Evolutionary conservation across 2,797 vertebrate genomes (phyloP).

Genomic region (Notamacropus eugenii): DNA sequence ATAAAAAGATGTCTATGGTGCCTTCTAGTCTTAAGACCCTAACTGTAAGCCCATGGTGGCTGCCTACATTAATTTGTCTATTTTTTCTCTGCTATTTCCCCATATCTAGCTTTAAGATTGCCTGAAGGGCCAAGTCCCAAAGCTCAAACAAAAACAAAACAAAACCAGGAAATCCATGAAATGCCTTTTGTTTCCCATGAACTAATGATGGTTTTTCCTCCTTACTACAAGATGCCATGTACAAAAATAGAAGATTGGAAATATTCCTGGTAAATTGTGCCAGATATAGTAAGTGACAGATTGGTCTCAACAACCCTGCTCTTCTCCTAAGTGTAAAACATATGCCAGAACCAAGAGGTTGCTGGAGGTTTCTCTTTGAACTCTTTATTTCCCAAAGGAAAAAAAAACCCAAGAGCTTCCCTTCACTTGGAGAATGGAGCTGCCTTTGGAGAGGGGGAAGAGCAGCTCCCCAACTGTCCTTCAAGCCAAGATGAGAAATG

Average conservation of each 20-base stretch:
- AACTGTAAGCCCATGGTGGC: not conserved
- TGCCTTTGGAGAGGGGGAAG: not conserved
- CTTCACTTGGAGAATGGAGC: constrained; percentile 14
- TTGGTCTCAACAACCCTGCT: not conserved
- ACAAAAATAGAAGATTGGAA: constrained; percentile 79
- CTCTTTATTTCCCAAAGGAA: constrained; percentile 45
- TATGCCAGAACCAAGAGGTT: constrained; percentile 36
- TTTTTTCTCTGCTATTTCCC: not conserved
- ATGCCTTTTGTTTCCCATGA: constrained; percentile 58
- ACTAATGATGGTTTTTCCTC: constrained; percentile 43
- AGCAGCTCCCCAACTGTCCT: not conserved
- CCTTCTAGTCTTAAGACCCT: not conserved
- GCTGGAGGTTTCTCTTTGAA: constrained; percentile 31
- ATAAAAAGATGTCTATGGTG: not conserved
- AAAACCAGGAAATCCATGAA: constrained; percentile 36
- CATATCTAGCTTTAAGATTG: constrained; percentile 43
- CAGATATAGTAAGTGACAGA: constrained; percentile 77
- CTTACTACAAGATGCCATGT: constrained; percentile 55
- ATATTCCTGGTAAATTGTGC: constrained; percentile 71
- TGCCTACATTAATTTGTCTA: not conserved
- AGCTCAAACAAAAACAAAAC: constrained; percentile 14
- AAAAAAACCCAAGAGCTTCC: not conserved
- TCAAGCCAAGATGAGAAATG: not conserved
- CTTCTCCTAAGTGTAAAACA: constrained; percentile 17
- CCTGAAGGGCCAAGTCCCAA: constrained; percentile 24